These are phyloP conservation scores for Willisornis vidua DNA, from an alignment of 2,113 vertebrate genomes.

Conservation along the genomic window DNA sequence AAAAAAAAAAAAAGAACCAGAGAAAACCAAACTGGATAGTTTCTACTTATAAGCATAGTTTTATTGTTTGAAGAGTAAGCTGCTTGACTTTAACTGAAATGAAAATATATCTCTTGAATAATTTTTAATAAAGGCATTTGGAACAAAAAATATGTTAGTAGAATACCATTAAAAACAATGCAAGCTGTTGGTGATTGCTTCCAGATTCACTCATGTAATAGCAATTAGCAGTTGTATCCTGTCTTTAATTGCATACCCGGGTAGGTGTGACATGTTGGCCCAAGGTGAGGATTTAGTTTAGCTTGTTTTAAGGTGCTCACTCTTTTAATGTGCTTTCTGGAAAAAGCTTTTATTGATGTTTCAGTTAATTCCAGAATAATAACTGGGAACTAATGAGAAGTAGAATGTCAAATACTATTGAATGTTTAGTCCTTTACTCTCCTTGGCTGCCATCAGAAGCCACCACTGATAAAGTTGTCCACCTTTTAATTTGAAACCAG, in stretches of 20 bases:
- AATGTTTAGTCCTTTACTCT: not conserved
- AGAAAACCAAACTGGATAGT: not conserved
- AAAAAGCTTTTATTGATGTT: not conserved
- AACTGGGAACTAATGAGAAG: not conserved
- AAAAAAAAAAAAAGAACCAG: not conserved
- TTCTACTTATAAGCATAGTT: not conserved
- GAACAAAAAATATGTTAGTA: not conserved
- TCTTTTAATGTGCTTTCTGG: not conserved
- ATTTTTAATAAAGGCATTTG: not conserved
- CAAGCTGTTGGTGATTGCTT: not conserved
- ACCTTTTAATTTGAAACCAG: not conserved
- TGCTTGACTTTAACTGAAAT: not conserved
- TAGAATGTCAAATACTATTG: not conserved
- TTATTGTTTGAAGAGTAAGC: not conserved
- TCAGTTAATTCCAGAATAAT: not conserved
- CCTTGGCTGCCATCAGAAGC: not conserved
- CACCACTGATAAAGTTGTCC: not conserved
- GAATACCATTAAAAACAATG: not conserved
- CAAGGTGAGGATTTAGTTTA: not conserved
- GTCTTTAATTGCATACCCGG: not conserved
- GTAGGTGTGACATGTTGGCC: not conserved
- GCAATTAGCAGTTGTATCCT: not conserved
- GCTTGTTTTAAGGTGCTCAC: fast-evolving
- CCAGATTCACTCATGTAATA: not conserved
- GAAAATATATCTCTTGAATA: not conserved